phyloP scores from a whole-genome alignment of 2,113 vertebrate genomes.

The Cyprinodon variegatus region DNA sequence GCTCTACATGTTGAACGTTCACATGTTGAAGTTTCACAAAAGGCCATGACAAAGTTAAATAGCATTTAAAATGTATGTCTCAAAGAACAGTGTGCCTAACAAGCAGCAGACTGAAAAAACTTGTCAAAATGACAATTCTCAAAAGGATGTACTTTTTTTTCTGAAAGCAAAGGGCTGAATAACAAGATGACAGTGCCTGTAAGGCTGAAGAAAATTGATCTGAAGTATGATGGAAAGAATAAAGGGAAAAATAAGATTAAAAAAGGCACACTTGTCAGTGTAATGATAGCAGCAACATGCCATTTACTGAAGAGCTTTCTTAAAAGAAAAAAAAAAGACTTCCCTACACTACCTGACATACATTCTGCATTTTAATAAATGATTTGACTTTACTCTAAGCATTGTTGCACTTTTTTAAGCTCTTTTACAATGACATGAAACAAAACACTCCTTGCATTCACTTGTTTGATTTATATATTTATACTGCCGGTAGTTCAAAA shows the following conservation, averaged over 20 bases:
- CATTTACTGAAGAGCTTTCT: conserved; percentile 8
- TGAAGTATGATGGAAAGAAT: conserved; percentile 39
- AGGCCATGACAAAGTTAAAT: neutral
- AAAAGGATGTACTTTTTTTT: conserved; percentile 7
- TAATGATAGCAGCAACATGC: conserved; percentile 42
- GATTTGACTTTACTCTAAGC: neutral
- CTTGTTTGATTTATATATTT: neutral
- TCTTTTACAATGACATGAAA: neutral
- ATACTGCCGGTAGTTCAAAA: neutral
- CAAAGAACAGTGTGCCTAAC: conserved; percentile 1
- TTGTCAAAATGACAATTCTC: conserved; percentile 21
- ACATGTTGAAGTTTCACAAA: neutral
- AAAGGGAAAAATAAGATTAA: conserved; percentile 40
- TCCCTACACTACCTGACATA: conserved; percentile 1
- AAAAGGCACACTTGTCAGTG: conserved; percentile 23
- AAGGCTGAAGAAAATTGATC: conserved; percentile 23
- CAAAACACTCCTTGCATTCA: neutral
- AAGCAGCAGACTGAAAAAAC: conserved; percentile 14
- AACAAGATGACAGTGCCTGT: conserved; percentile 15
- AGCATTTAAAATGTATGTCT: neutral
- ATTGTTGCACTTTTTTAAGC: neutral
- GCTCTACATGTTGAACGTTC: neutral
- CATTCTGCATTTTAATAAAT: neutral
- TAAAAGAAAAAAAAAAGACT: conserved; percentile 2
- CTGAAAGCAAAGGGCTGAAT: conserved; percentile 5